A percentile compares a stretch with the other conserved stretches of the same genome.
Evolutionary conservation across 2,797 vertebrate species (phyloP).

Genomic region (Leptoclinus maculatus): DNA sequence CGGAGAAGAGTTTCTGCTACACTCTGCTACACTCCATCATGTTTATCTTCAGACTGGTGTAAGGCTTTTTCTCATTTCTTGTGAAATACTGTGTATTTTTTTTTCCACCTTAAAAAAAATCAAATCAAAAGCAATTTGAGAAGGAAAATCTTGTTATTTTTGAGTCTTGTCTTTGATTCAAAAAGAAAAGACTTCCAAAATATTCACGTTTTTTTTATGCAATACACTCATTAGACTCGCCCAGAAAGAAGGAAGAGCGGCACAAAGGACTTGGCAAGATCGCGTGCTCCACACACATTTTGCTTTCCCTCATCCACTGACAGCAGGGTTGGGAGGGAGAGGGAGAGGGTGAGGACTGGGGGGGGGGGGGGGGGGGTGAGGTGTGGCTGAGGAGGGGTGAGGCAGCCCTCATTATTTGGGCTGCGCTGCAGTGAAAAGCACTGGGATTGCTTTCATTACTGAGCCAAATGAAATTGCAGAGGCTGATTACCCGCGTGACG

Average conservation of each 20-base stretch:
- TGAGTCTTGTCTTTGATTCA: constrained; percentile 17
- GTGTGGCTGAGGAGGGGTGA: constrained; percentile 61
- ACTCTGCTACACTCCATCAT: constrained; percentile 1
- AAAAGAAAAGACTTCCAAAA: constrained; percentile 14
- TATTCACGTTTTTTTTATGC: constrained; percentile 24
- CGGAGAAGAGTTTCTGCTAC: constrained; percentile 12
- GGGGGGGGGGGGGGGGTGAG: constrained; percentile 50
- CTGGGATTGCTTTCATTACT: constrained; percentile 87
- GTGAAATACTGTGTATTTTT: background rate
- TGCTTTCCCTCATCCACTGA: constrained; percentile 77
- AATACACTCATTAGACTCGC: constrained; percentile 33
- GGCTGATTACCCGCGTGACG: constrained; percentile 84
- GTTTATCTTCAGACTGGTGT: background rate
- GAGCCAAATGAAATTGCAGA: constrained; percentile 83
- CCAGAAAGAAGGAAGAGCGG: constrained; percentile 40
- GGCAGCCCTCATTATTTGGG: constrained; percentile 82
- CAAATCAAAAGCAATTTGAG: background rate
- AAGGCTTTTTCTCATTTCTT: background rate
- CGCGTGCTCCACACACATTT: constrained; percentile 61
- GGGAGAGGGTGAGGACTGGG: too few relatives aligned
- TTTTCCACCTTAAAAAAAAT: too few relatives aligned
- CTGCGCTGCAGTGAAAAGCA: constrained; percentile 80
- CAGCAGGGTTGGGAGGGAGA: constrained; percentile 66
- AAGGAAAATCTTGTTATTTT: background rate
- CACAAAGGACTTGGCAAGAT: constrained; percentile 74